Conservation (phyloP, 1,140 invertebrate genomes). For the Meloidogyne exigua region DNA sequence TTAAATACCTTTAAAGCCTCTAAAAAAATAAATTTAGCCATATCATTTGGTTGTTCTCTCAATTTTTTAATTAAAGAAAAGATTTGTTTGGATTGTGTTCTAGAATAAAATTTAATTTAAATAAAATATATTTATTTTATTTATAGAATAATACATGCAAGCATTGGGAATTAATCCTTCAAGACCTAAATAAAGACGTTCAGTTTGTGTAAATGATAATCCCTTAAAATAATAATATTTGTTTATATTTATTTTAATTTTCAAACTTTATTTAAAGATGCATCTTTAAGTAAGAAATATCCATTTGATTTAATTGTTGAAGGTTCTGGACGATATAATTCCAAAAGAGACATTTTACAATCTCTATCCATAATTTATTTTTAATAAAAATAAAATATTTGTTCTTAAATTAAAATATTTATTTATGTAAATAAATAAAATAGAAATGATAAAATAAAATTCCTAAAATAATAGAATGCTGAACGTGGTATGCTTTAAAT, state of each 20-base stretch:
- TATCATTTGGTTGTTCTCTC: constrained; percentile 79
- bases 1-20: constrained; percentile 59
- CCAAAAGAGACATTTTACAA: constrained; percentile 14
- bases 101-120: constrained; percentile 74
- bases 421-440: not conserved
- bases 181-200: constrained; percentile 84
- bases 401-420: no score
- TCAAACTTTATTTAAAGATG: constrained; percentile 7
- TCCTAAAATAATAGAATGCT: not conserved
- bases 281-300: constrained; percentile 13
- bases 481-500: not conserved
- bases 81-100: constrained; percentile 85
- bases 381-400: not conserved
- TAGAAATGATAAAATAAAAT: not conserved
- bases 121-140: not conserved
- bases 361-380: constrained; percentile 8
- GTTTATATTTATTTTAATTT: not conserved
- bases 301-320: not conserved
- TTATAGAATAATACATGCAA: not conserved
- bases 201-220: constrained; percentile 82
- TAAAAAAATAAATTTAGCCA: constrained; percentile 83
- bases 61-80: constrained; percentile 76
- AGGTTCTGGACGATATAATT: constrained; percentile 17
- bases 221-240: constrained; percentile 69
- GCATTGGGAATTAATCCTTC: constrained; percentile 73